phyloP scores from a whole-genome alignment of 2,888 invertebrate genomes.

The Brachycybe producta region DNA sequence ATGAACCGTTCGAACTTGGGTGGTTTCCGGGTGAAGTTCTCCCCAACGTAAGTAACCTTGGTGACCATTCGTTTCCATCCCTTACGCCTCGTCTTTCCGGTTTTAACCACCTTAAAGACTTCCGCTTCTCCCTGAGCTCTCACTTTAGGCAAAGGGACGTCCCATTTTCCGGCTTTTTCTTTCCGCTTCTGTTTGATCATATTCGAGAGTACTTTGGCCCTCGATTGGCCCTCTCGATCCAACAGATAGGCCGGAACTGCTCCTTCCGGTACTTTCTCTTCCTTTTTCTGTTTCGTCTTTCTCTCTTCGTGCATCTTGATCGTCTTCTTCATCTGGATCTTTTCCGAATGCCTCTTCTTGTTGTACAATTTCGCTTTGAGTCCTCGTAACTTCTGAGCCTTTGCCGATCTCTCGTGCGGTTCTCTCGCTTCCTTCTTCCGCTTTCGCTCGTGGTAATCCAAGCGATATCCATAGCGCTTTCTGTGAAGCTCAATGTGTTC shows the following conservation, averaged over 20 bases:
- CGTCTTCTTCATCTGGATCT: conserved; percentile 98
- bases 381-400: conserved; percentile 82
- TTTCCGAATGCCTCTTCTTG: conserved; percentile 91
- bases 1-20: conserved; percentile 99
- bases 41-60: conserved; percentile 94
- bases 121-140: conserved; percentile 91
- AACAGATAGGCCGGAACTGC: conserved; percentile 93
- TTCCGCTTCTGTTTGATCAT: conserved; percentile 99
- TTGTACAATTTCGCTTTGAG: conserved; percentile 96
- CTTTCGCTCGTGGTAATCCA: conserved; percentile 95
- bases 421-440: conserved; percentile 89
- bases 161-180: conserved; percentile 99
- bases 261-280: conserved; percentile 69
- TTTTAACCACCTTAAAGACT: conserved; percentile 82
- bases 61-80: conserved; percentile 99
- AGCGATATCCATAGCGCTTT: conserved; percentile 86
- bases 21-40: conserved; percentile 95
- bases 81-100: conserved; percentile 85
- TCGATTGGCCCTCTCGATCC: conserved; percentile 85
- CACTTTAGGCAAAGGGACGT: conserved; percentile 97
- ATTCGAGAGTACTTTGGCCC: conserved; percentile 91
- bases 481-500: conserved; percentile 97
- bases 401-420: conserved; percentile 79
- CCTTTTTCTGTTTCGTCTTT: conserved; percentile 68
- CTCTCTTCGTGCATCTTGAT: conserved; percentile 95